These are phyloP conservation scores for Nerophis ophidion DNA, from an alignment of 2,113 vertebrate genomes.

Conservation along the genomic window DNA sequence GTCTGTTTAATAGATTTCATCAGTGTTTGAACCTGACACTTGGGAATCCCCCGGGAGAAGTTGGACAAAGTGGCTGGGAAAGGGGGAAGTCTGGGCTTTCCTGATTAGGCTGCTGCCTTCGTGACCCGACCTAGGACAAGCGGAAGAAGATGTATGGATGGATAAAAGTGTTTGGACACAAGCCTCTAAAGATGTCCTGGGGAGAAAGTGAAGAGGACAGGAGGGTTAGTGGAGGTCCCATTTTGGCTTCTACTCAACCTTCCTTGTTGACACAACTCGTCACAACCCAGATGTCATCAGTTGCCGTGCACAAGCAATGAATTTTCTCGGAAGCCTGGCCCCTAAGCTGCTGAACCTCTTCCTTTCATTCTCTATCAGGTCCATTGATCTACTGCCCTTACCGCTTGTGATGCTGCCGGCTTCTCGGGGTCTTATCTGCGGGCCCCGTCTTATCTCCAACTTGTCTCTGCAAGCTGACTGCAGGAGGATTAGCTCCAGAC, in stretches of 20 bases:
- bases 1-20: too few species aligned
- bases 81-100: too few species aligned
- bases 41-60: too few species aligned
- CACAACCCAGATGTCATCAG: slow-evolving; percentile 23
- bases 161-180: too few species aligned
- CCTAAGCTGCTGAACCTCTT: slow-evolving; percentile 32
- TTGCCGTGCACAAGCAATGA: slow-evolving; percentile 35
- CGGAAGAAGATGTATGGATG: too few species aligned
- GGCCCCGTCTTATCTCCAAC: slow-evolving; percentile 51
- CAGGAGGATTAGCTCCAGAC: slow-evolving; percentile 56
- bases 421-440: slow-evolving; percentile 57
- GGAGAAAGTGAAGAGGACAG: slow-evolving; percentile 6
- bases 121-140: too few species aligned
- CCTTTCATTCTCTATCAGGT: slow-evolving; percentile 54
- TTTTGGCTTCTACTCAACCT: slow-evolving; percentile 7
- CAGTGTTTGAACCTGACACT: too few species aligned
- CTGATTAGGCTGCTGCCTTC: too few species aligned
- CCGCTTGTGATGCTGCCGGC: slow-evolving; percentile 45
- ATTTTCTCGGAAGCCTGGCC: slow-evolving; percentile 45
- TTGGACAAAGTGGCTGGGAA: too few species aligned
- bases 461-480: slow-evolving; percentile 61
- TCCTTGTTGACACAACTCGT: slow-evolving; percentile 23
- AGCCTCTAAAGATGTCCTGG: too few species aligned
- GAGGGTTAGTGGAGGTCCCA: background rate
- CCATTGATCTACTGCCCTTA: slow-evolving; percentile 31